These are phyloP conservation scores for Amiota communis DNA, from an alignment of 2,888 invertebrate genomes.

Conservation along the genomic window DNA sequence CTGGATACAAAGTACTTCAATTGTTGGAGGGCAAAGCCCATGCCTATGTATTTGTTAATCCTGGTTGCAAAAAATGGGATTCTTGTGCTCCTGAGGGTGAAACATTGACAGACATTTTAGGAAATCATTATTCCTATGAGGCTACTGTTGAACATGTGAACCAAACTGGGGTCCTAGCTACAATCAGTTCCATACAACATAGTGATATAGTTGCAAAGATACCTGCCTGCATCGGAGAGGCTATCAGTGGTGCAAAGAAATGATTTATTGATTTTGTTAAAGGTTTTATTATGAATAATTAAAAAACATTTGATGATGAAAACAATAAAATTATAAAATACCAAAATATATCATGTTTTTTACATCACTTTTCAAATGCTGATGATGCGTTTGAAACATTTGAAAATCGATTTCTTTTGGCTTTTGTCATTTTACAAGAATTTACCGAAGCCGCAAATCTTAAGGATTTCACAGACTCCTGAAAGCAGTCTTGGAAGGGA, in stretches of 20 bases:
- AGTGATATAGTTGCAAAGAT: slow-evolving; percentile 81
- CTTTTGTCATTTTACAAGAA: slow-evolving; percentile 83
- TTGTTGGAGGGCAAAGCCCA: slow-evolving; percentile 95
- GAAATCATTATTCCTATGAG: slow-evolving; percentile 82
- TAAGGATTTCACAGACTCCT: slow-evolving; percentile 90
- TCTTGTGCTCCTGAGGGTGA: slow-evolving; percentile 99
- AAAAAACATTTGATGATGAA: background rate
- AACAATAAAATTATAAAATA: background rate
- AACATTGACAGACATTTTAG: slow-evolving; percentile 88
- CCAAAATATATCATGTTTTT: background rate
- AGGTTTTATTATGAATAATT: background rate
- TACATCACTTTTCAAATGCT: slow-evolving; percentile 11
- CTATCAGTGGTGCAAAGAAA: slow-evolving; percentile 48
- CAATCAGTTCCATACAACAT: slow-evolving; percentile 84
- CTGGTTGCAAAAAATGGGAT: slow-evolving; percentile 99
- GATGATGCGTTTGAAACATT: slow-evolving; percentile 54
- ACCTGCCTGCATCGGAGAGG: slow-evolving; percentile 78
- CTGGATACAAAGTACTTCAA: slow-evolving; percentile 87
- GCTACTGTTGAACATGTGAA: slow-evolving; percentile 80
- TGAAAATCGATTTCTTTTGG: slow-evolving; percentile 77
- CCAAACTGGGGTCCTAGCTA: slow-evolving; percentile 90
- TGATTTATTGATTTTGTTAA: slow-evolving; percentile 12
- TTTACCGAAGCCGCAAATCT: slow-evolving; percentile 92
- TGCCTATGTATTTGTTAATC: slow-evolving; percentile 96
- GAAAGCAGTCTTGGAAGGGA: slow-evolving; percentile 87